Conservation (phyloP, 2,797 vertebrate genomes). For the Ctenopoma kingsleyae region DNA sequence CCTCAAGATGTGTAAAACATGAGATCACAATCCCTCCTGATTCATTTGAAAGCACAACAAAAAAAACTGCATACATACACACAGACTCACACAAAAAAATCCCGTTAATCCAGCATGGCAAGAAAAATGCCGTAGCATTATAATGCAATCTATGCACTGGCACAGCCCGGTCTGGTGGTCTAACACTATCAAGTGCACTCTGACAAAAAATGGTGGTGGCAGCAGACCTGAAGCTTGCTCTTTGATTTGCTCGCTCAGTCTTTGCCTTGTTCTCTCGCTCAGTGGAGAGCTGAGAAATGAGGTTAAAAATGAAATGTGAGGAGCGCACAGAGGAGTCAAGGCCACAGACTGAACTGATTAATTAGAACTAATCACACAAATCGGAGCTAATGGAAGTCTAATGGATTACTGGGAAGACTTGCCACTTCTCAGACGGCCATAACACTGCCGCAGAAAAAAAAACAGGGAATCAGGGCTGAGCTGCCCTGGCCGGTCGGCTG, state of each 20-base stretch:
- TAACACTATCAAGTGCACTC: conserved; percentile 33
- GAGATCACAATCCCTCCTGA: conserved; percentile 26
- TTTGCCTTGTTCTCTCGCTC: conserved; percentile 62
- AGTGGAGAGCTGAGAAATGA: conserved; percentile 76
- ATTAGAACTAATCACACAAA: conserved; percentile 84
- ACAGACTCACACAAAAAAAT: not conserved
- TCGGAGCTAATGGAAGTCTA: conserved; percentile 81
- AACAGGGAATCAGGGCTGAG: conserved; percentile 51
- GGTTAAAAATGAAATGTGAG: conserved; percentile 80
- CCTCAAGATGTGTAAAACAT: conserved; percentile 52
- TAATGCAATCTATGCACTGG: conserved; percentile 4
- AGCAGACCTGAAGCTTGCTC: conserved; percentile 40
- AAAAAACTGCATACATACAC: not conserved
- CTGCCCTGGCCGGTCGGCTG: conserved; percentile 17
- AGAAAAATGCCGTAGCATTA: conserved; percentile 1
- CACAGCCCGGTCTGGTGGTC: conserved; percentile 16
- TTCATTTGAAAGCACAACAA: conserved; percentile 36
- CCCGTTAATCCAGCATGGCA: conserved; percentile 2
- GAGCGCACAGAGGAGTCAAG: conserved; percentile 61
- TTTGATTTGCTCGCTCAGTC: conserved; percentile 65
- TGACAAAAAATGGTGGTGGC: conserved; percentile 23
- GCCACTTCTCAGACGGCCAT: conserved; percentile 49
- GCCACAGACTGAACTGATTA: conserved; percentile 78
- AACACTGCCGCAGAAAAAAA: conserved; percentile 24
- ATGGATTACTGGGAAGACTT: conserved; percentile 75